These are phyloP conservation scores for Anguilla marmorata DNA, from an alignment of 2,797 vertebrate species.

Conservation along the genomic window DNA sequence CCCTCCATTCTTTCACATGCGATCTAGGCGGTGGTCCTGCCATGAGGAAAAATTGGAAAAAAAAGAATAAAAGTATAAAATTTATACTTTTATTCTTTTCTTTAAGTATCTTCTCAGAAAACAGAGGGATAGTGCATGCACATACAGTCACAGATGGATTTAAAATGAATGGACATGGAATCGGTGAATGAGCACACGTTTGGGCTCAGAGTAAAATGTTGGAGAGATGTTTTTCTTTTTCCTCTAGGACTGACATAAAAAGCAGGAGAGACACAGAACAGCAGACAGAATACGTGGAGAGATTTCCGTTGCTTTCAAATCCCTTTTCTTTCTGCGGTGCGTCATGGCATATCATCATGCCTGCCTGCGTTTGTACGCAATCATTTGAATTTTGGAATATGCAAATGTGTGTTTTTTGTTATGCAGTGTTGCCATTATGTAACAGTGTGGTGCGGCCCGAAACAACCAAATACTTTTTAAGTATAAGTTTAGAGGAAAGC, in stretches of 20 bases:
- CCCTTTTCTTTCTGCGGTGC: neutral
- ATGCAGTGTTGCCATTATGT: neutral
- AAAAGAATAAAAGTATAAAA: neutral
- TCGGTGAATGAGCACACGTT: neutral
- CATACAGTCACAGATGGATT: neutral
- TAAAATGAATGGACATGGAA: neutral
- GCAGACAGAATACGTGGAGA: neutral
- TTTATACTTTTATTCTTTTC: neutral
- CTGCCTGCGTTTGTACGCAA: neutral
- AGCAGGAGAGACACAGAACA: neutral
- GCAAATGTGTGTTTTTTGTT: slow-evolving; percentile 16
- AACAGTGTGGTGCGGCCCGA: neutral
- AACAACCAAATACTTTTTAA: neutral
- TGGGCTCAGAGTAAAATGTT: neutral
- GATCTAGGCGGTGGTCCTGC: neutral
- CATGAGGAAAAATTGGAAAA: neutral
- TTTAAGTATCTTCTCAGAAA: neutral
- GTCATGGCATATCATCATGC: neutral
- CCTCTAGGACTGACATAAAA: neutral
- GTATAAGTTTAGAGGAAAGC: neutral
- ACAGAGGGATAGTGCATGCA: neutral
- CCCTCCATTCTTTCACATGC: neutral
- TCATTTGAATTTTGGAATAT: slow-evolving; percentile 20
- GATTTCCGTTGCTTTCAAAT: neutral
- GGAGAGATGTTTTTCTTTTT: neutral